phyloP scores from a whole-genome alignment of 53 echinoderm and acorn worm species.

The Pentamera pediparva region DNA sequence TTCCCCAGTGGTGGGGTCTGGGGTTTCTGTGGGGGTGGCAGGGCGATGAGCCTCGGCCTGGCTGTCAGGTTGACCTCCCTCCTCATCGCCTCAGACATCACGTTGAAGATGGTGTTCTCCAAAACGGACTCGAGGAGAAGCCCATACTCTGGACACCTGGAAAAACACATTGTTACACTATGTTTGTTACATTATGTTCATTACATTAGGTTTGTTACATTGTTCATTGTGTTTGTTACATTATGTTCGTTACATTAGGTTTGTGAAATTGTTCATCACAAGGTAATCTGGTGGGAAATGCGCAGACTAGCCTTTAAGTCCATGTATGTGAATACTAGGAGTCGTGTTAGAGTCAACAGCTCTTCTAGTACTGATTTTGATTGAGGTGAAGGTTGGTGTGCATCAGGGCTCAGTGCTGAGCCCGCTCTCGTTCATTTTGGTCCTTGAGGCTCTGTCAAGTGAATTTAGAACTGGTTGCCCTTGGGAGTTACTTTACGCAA shows the following conservation, averaged over 20 bases:
- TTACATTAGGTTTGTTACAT: not conserved
- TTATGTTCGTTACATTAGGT: not conserved
- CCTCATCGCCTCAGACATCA: slow-evolving; percentile 61
- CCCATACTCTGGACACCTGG: slow-evolving; percentile 90
- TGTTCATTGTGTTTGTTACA: not conserved
- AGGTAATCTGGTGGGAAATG: not conserved
- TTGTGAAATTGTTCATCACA: not conserved
- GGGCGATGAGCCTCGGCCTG: slow-evolving; percentile 81
- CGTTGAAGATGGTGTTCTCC: slow-evolving; percentile 88
- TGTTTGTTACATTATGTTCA: not conserved
- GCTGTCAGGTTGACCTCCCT: slow-evolving; percentile 82
- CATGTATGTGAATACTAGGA: too few species aligned
- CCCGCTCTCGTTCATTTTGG: too few species aligned
- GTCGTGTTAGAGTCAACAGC: too few species aligned
- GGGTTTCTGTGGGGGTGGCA: slow-evolving; percentile 67
- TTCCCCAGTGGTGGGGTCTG: slow-evolving; percentile 19
- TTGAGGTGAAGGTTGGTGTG: too few species aligned
- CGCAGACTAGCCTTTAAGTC: not conserved
- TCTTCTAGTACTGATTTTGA: too few species aligned
- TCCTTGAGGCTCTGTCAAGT: too few species aligned
- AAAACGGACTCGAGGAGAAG: slow-evolving; percentile 64
- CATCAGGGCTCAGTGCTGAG: too few species aligned
- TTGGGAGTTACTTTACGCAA: too few species aligned
- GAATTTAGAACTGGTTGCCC: too few species aligned
- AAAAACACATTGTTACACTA: not conserved